These are phyloP conservation scores for Neogale vison DNA, from an alignment of 2,113 vertebrate species.

Conservation along the genomic window DNA sequence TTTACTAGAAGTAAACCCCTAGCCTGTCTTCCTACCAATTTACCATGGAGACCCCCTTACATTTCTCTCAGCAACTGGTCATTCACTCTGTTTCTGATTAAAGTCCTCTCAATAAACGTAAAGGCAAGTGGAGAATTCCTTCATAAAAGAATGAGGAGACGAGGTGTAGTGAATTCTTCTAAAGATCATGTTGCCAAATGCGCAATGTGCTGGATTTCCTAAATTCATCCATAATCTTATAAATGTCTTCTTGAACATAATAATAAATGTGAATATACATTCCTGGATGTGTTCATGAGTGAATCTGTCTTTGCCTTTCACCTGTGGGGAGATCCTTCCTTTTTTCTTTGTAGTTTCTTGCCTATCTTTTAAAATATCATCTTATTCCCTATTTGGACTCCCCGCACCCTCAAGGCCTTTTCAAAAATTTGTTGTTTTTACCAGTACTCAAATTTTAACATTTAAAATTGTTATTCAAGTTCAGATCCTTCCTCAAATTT, in stretches of 20 bases:
- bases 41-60: background rate
- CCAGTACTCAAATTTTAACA: background rate
- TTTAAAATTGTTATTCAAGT: background rate
- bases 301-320: background rate
- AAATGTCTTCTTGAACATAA: background rate
- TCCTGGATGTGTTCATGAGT: background rate
- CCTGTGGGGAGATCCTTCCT: background rate
- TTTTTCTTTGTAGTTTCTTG: background rate
- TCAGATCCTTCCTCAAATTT: background rate
- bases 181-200: background rate
- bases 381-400: background rate
- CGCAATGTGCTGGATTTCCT: background rate
- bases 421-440: background rate
- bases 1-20: background rate
- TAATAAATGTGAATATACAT: background rate
- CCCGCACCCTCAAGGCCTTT: background rate
- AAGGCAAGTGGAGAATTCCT: background rate
- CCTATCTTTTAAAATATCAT: background rate
- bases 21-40: background rate
- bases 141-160: background rate
- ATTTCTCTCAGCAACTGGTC: background rate
- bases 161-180: background rate
- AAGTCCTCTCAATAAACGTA: background rate
- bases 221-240: background rate
- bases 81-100: background rate